Conservation (phyloP, 1,140 invertebrate genomes). For the Drosophila prosaltans region DNA sequence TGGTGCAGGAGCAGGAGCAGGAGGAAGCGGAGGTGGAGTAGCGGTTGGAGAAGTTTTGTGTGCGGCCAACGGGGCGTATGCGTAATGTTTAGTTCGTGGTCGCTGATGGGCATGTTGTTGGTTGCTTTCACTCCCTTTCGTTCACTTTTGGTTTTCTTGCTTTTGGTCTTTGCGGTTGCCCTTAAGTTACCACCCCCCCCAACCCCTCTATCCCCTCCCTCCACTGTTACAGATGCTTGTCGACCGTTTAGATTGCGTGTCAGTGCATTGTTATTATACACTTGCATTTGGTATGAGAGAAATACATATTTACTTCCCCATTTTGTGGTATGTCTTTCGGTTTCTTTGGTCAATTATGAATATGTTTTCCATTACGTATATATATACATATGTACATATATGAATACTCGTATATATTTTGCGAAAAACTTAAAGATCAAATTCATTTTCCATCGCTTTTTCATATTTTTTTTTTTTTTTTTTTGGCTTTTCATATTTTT, state of each 20-base stretch:
- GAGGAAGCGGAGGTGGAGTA: too few relatives aligned
- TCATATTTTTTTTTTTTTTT: neutral
- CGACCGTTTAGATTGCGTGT: conserved; percentile 36
- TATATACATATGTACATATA: too few relatives aligned
- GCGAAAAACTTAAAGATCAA: conserved; percentile 12
- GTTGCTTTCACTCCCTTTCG: neutral
- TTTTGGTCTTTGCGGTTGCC: conserved; percentile 57
- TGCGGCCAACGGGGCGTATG: conserved; percentile 36
- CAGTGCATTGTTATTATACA: conserved; percentile 53
- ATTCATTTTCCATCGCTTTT: neutral
- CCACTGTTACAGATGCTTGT: neutral
- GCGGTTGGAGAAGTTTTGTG: conserved; percentile 4
- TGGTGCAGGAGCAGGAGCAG: too few relatives aligned
- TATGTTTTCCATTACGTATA: neutral
- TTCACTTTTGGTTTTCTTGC: conserved; percentile 36
- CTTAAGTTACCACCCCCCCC: conserved; percentile 31
- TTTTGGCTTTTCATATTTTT: conserved; percentile 12
- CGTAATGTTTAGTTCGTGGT: conserved; percentile 46
- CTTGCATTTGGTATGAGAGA: conserved; percentile 2
- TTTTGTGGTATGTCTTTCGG: conserved; percentile 7
- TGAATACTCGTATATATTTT: neutral
- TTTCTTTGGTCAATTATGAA: conserved; percentile 1
- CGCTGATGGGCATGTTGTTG: conserved; percentile 25
- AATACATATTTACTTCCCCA: neutral
- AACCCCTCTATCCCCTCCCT: neutral